Percentiles rank a stretch among this genome's conserved stretches.
Conservation (phyloP, 1,140 invertebrate genomes). For the Leptinotarsa undecemlineata region DNA sequence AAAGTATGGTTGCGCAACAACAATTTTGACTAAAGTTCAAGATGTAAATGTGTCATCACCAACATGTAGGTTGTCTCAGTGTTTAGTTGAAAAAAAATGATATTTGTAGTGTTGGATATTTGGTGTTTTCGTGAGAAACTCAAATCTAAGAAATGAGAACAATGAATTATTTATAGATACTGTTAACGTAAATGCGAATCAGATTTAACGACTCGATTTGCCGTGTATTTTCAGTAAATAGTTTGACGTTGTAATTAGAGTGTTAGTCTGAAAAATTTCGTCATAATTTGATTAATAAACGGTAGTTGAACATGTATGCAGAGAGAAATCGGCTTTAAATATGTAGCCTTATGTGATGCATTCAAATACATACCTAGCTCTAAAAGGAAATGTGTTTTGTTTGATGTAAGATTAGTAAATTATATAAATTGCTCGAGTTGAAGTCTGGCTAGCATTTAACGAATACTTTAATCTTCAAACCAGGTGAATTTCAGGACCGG, state of each 20-base stretch:
- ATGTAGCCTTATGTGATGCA: constrained; percentile 18
- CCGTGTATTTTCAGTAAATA: background rate
- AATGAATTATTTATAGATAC: background rate
- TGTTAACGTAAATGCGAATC: background rate
- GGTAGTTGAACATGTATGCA: constrained; percentile 6
- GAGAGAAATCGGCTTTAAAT: constrained; percentile 26
- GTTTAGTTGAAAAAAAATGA: background rate
- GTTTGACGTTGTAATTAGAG: constrained; percentile 19
- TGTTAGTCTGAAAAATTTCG: background rate
- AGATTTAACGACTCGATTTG: background rate
- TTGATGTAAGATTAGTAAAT: background rate
- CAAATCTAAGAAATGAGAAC: background rate
- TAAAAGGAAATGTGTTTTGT: constrained; percentile 16
- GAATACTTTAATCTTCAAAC: no score
- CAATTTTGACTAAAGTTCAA: background rate
- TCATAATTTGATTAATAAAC: constrained; percentile 1
- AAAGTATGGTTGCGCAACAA: no score
- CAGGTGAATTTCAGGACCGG: no score
- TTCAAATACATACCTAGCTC: constrained; percentile 18
- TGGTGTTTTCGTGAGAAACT: background rate
- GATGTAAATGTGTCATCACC: background rate
- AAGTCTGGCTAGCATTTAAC: background rate
- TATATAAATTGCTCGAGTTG: constrained; percentile 2
- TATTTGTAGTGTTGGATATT: background rate
- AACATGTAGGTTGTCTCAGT: constrained; percentile 9